phyloP scores from a whole-genome alignment of 2,888 invertebrate genomes.

The Euplagia quadripunctaria region DNA sequence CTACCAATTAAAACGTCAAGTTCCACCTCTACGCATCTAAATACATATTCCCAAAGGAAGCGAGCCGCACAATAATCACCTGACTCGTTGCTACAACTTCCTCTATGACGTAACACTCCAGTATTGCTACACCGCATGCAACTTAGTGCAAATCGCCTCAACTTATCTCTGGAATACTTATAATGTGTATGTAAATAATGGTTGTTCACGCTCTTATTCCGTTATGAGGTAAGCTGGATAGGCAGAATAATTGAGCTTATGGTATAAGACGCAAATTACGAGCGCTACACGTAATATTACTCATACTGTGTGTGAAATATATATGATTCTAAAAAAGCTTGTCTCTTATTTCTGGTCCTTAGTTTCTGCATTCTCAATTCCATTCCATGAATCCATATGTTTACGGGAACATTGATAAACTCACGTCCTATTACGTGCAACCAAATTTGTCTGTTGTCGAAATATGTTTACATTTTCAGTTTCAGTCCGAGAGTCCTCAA shows the following conservation, averaged over 20 bases:
- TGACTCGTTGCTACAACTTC: constrained; percentile 33
- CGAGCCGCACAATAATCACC: constrained; percentile 29
- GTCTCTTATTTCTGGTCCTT: too few species aligned
- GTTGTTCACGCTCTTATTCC: constrained; percentile 25
- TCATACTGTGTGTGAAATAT: not conserved
- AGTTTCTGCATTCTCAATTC: too few species aligned
- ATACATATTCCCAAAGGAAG: constrained; percentile 14
- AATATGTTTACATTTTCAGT: too few species aligned
- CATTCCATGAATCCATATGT: too few species aligned
- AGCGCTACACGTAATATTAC: not conserved
- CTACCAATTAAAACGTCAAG: not conserved
- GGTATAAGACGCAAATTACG: not conserved
- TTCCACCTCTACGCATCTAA: not conserved
- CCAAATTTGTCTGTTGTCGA: too few species aligned
- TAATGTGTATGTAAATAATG: constrained; percentile 19
- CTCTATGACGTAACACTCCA: constrained; percentile 23
- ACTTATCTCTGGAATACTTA: constrained; percentile 17
- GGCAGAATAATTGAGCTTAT: constrained; percentile 2
- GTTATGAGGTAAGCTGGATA: constrained; percentile 13
- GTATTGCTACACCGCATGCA: constrained; percentile 12
- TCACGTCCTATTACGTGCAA: too few species aligned
- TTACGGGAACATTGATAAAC: too few species aligned
- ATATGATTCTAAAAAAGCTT: not conserved
- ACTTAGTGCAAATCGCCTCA: constrained; percentile 13
- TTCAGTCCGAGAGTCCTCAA: too few species aligned